phyloP scores from a whole-genome alignment of 2,797 vertebrate genomes.

The Parauchenoglanis punctatus region DNA sequence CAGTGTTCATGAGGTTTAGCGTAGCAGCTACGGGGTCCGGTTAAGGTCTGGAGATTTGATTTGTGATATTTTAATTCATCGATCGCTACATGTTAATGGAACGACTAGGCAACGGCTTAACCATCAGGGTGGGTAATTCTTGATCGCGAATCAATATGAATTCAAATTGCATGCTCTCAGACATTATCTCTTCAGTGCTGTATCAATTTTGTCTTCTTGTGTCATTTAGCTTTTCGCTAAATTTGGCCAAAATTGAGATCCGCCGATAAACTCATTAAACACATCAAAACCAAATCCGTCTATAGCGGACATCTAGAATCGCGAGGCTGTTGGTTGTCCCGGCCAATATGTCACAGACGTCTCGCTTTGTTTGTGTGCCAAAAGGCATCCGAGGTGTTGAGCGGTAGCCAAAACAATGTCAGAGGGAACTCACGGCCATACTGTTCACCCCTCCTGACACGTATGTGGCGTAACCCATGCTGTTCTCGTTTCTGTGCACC shows the following conservation, averaged over 20 bases:
- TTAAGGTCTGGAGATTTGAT: slow-evolving; percentile 34
- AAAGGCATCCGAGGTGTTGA: slow-evolving; percentile 44
- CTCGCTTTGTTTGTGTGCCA: slow-evolving; percentile 42
- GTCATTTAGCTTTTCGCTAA: neutral
- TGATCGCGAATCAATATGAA: slow-evolving; percentile 41
- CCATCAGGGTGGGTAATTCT: slow-evolving; percentile 10
- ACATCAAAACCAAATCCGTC: neutral
- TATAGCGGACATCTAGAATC: neutral
- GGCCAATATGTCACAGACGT: slow-evolving; percentile 34
- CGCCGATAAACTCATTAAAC: neutral
- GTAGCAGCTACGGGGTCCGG: slow-evolving; percentile 25
- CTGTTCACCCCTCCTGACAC: slow-evolving; percentile 34
- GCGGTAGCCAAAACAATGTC: slow-evolving; percentile 42
- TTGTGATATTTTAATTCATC: slow-evolving; percentile 50
- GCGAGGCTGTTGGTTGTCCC: slow-evolving; percentile 6
- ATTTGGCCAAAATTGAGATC: neutral
- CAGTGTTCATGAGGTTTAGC: slow-evolving; percentile 32
- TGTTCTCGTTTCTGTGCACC: slow-evolving; percentile 22
- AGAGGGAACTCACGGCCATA: slow-evolving; percentile 51
- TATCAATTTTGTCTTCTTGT: neutral
- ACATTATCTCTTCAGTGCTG: neutral
- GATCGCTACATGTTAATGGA: slow-evolving; percentile 56
- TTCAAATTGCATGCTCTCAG: slow-evolving; percentile 31
- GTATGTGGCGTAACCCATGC: slow-evolving; percentile 40
- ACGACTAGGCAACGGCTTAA: slow-evolving; percentile 29